Evolutionary conservation across 2,113 vertebrate genomes (phyloP), one percentile per base, ranked within the genome.

Genomic region (Sorex fumeus): DNA sequence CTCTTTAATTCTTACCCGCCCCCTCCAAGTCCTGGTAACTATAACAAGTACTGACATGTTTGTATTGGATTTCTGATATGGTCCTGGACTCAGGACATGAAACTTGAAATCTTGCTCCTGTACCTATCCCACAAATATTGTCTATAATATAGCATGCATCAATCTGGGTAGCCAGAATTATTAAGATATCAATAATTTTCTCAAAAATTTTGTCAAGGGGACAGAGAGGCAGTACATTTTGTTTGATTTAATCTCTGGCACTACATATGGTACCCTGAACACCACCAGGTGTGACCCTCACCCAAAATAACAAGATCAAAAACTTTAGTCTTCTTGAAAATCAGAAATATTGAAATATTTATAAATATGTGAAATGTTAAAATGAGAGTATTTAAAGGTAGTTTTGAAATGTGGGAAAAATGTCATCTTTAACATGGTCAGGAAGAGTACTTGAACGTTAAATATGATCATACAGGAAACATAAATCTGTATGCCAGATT

Each of bases 1-100:
- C 50, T 87, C 87, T 78, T 90, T 94, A 71, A 84, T 76, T 76
- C 28, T 27, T 12, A 18, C 6, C 84, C 23, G n/a, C n/a, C n/a
- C n/a, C n/a, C n/a, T n/a, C 30, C 76, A 19, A 72, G 0, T 84
- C 60, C 25, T 19, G 50, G 18, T 34, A 77, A 76, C 47, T 50
- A 32, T 62, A 83, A 28, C 32, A 91, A 67, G 36, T 50, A 50
- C n/a, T 53, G 30, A 71, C 3, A 5, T 45, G 23, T 66, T 85
- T 84, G 7, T 71, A 21, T 8, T 71, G 69, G 32, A 53, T 40
- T 5, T 34, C 11, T 30, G 30, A 76, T n/a, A 21, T 43, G 18
- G 7, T 50, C 25, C n/a, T 88, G 9, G 15, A 66, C 19, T 19
- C 32, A 57, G 47, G 71, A 53, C 21, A 86, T 21, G 27, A 82